A percentile compares a stretch with the other conserved stretches of the same genome.
Evolutionary conservation across 2,113 vertebrate species (phyloP).

Genomic region (Cyprinodon variegatus): DNA sequence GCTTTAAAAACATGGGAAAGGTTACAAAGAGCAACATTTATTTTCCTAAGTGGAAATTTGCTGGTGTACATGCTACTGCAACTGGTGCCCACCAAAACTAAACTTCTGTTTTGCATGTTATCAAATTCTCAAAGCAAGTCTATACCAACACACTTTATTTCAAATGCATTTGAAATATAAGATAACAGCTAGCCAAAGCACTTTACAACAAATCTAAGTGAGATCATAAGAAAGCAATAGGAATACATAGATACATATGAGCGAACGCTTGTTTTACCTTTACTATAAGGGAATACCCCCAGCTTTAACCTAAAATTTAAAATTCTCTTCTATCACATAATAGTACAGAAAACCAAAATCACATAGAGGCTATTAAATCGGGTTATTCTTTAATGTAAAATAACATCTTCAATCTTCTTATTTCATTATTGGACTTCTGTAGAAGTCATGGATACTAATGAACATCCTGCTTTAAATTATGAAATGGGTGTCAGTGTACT

Average conservation of each 20-base stretch:
- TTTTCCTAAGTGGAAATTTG: constrained; percentile 5
- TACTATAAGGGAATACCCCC: constrained; percentile 17
- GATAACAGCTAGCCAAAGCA: too few species aligned
- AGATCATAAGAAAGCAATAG: too few species aligned
- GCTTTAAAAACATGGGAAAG: constrained; percentile 9
- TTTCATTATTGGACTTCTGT: neutral
- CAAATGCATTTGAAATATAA: too few species aligned
- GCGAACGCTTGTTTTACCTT: too few species aligned
- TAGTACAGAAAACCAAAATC: constrained; percentile 2
- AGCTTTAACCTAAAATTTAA: constrained; percentile 16
- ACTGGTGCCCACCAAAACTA: neutral
- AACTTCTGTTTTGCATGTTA: neutral
- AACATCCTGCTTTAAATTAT: too few species aligned
- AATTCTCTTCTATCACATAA: neutral
- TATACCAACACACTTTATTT: too few species aligned
- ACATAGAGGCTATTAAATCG: too few species aligned
- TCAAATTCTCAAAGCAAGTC: neutral
- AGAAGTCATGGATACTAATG: too few species aligned
- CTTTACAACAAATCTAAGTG: too few species aligned
- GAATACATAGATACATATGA: too few species aligned
- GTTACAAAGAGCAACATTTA: constrained; percentile 11
- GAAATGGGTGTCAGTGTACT: too few species aligned
- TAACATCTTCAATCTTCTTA: neutral
- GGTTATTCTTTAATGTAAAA: too few species aligned
- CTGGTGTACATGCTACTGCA: neutral